phyloP scores from a whole-genome alignment of 2,888 invertebrate species.

The Patella caerulea region DNA sequence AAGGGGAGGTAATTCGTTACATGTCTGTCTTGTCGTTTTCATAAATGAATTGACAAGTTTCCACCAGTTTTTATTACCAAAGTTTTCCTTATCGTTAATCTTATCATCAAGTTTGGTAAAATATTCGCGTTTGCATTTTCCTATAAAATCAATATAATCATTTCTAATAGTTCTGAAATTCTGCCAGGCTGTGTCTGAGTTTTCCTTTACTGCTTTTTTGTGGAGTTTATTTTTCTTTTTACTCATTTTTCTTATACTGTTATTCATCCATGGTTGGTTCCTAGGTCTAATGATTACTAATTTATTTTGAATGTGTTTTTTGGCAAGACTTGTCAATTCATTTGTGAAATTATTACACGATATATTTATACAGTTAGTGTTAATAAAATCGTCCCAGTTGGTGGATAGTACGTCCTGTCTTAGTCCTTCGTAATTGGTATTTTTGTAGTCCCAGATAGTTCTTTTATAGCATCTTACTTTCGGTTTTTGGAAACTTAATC shows the following conservation, averaged over 20 bases:
- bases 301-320: neutral
- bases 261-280: conserved; percentile 5
- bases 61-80: too few relatives aligned
- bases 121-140: too few relatives aligned
- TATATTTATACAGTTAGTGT: neutral
- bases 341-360: neutral
- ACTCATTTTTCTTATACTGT: neutral
- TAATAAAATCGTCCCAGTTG: neutral
- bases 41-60: too few relatives aligned
- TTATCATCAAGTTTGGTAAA: too few relatives aligned
- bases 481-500: neutral
- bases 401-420: neutral
- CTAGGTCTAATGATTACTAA: neutral
- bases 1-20: too few relatives aligned
- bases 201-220: too few relatives aligned
- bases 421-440: neutral
- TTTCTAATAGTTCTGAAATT: too few relatives aligned
- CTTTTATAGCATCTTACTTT: neutral
- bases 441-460: neutral
- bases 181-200: too few relatives aligned
- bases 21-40: too few relatives aligned
- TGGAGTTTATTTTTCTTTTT: too few relatives aligned
- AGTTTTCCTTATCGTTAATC: too few relatives aligned
- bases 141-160: too few relatives aligned
- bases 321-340: conserved; percentile 7